Evolutionary conservation across 2,113 vertebrate species (phyloP).

Genomic region (Galemys pyrenaicus): DNA sequence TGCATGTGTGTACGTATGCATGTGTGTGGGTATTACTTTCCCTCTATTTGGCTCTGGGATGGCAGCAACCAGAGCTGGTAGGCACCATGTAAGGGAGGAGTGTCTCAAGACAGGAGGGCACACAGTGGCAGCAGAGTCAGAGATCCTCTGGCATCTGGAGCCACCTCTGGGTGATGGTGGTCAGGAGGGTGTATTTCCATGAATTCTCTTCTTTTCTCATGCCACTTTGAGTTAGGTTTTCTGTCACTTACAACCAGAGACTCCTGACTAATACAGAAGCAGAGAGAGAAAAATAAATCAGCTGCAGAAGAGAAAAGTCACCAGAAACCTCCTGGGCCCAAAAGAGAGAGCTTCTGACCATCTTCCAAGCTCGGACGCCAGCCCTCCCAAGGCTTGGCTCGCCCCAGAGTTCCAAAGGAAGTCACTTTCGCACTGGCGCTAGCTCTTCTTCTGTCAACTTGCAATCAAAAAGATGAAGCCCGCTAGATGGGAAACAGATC

Average conservation of each 20-base stretch:
- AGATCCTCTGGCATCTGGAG: background rate
- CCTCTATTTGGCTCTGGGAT: background rate
- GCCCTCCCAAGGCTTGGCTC: background rate
- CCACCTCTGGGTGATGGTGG: background rate
- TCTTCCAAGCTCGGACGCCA: background rate
- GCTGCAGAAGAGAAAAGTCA: background rate
- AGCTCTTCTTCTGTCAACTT: background rate
- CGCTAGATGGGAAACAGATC: background rate
- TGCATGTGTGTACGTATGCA: no score
- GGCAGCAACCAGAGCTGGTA: background rate
- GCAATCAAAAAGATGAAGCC: background rate
- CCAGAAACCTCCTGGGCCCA: background rate
- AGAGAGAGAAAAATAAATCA: slow-evolving; percentile 7
- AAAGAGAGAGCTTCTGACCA: background rate
- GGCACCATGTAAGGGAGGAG: background rate
- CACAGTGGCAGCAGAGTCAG: background rate
- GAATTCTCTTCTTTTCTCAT: background rate
- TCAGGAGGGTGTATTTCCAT: no score
- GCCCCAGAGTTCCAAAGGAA: background rate
- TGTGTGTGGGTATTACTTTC: background rate
- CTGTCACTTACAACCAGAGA: slow-evolving; percentile 24
- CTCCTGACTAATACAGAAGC: slow-evolving; percentile 40
- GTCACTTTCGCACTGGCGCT: background rate
- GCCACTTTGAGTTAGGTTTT: slow-evolving; percentile 25
- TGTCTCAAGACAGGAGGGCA: background rate